These are phyloP conservation scores for Crematogaster levior DNA, from an alignment of 2,888 invertebrate species.

Conservation along the genomic window DNA sequence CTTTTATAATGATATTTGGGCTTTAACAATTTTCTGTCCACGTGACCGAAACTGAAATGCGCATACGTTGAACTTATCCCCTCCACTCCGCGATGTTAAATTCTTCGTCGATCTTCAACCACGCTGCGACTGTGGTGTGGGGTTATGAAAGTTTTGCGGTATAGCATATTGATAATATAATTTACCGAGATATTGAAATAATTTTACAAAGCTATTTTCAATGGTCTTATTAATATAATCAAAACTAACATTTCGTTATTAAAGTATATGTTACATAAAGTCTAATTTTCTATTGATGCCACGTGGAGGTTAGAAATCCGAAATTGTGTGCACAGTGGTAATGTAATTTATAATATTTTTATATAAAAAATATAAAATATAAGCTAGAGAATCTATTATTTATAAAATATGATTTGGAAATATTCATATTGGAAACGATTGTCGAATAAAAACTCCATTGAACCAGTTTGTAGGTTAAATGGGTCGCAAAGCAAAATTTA, in stretches of 20 bases:
- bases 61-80: no score
- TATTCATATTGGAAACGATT: neutral
- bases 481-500: constrained; percentile 95
- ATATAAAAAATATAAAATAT: neutral
- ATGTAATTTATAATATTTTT: neutral
- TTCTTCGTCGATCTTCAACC: no score
- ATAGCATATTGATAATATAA: neutral
- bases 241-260: neutral
- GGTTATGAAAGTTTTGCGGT: neutral
- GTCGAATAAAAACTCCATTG: neutral
- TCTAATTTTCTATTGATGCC: neutral
- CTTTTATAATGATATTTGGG: no score
- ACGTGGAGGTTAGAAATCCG: constrained; percentile 1
- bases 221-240: neutral
- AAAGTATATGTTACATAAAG: neutral
- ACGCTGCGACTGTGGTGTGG: neutral
- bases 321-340: neutral
- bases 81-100: no score
- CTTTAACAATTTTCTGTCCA: no score
- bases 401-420: neutral
- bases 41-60: no score
- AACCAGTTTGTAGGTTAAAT: constrained; percentile 85
- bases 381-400: neutral
- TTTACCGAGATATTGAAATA: neutral
- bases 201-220: neutral